Base-by-base conservation (phyloP, 2,113 vertebrate genomes). In the Sterrhoptilus dennistouni region DNA sequence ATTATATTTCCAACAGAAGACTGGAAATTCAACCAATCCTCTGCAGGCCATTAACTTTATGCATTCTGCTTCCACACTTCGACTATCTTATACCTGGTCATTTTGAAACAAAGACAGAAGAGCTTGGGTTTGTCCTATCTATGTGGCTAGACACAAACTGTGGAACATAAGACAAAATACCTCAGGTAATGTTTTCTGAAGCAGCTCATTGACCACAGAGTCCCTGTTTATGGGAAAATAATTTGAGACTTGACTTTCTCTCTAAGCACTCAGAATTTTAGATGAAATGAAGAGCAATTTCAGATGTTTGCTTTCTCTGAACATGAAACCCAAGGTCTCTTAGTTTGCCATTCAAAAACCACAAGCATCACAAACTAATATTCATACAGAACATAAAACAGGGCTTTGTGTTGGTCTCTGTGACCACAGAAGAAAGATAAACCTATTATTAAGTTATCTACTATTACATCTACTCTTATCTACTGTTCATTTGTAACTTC, bases 401-500 rank as follows among this genome's bases (percentile, higher is more conserved):
- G 54, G 79, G 68, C 68, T 91, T 88, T 95, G 38, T 95, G 68
- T 81, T 86, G 44, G 75, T 93, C 64, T 90, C 90, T 0, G 33
- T 88, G 68, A 90, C 87, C 88, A 74, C 56, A 90, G 47, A 88
- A 77, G 56, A 77, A 95, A 86, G 93, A 96, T 93, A 97, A 96
- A 93, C 42, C 47, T 68, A 81, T 92, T 92, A 91, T 93, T 87
- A 96, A 80, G 22, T 90, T 93, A 96, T 96, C 90, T 88, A 23
- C 92, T 94, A 83, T 97, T 95, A 88, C 88, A 95, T 96, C 94
- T 95, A 64, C 68, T 90, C 54, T 56, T 96, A 96, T 93, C 88
- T 83, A 68, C 85, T 86, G 15, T 90, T 96, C 75, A 94, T 96
- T 95, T 92, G 72, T 90, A 93, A 93, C 64, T 83, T 95, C 76